Conservation (phyloP, 2,797 vertebrate genomes). For the Chlorospingus semifuscus region DNA sequence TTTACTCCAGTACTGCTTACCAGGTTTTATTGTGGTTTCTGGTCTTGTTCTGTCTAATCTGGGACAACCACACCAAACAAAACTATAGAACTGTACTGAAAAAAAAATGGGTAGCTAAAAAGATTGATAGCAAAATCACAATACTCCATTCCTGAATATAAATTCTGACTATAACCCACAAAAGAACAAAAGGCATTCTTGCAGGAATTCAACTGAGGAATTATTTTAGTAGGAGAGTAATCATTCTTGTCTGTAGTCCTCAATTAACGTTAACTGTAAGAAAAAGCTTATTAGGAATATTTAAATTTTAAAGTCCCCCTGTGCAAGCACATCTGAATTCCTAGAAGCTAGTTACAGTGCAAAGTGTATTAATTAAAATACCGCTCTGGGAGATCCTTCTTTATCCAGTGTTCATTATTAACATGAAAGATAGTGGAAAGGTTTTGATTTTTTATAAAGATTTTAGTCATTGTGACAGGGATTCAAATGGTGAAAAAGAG, state of each 20-base stretch:
- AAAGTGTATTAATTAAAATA: conserved; percentile 53
- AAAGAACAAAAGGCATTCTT: conserved; percentile 23
- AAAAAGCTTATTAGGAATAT: conserved; percentile 40
- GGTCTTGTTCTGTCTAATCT: not conserved
- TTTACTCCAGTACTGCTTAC: not conserved
- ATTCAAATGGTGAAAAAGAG: not conserved
- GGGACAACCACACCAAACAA: not conserved
- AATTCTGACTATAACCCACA: not conserved
- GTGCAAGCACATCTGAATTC: conserved; percentile 7
- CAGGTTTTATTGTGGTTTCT: not conserved
- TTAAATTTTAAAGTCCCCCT: conserved; percentile 19
- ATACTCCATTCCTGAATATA: not conserved
- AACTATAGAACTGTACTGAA: not conserved
- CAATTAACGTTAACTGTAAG: conserved; percentile 39
- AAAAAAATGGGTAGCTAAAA: not conserved
- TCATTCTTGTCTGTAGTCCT: conserved; percentile 34
- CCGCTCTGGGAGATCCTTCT: conserved; percentile 2
- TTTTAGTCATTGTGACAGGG: not conserved
- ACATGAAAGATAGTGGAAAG: conserved; percentile 1
- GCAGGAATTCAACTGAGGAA: conserved; percentile 2
- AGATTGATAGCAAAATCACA: not conserved
- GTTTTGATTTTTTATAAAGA: conserved; percentile 20
- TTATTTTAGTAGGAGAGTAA: conserved; percentile 9
- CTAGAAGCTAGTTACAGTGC: not conserved
- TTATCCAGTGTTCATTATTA: conserved; percentile 29